Evolutionary conservation across 2,888 invertebrate species (phyloP), one percentile per base, ranked within the genome.

Genomic region (Leptura quadrifasciata): DNA sequence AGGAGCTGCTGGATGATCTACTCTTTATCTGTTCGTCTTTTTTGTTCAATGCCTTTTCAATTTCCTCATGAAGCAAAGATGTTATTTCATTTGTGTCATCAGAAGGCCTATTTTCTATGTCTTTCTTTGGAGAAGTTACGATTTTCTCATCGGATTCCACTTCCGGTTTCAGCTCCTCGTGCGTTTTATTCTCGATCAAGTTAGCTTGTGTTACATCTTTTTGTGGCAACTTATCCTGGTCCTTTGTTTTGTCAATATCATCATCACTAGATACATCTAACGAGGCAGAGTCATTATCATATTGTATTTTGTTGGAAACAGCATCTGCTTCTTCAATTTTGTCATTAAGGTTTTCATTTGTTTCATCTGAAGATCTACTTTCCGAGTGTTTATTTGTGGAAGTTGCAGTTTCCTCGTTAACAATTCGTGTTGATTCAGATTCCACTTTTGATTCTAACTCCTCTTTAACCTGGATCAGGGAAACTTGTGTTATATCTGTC

Each of bases 1-100:
- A 71, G 18, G 63, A 69, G 12, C 69, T 63, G 64, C 80, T 80
- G 3, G 72, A 52, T 20, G 80, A 77, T 24, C 80, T 65, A 58
- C 80, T 80, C 8, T 24, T 60, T 5, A 24, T 31, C 27, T 57
- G 15, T 2, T 27, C 57, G 21, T 57, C 57, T 57, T 52, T 65
- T 47, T 39, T 47, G 15, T 64, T 17, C 20, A 71, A 27, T 12
- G 61, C 61, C 10, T 71, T 71, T 52, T 61, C 71, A n/a, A 70
- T 8, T 47, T 21, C 70, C 6, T 47, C 47, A 21, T 24, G 39
- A 4, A 70, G 58, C 21, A 70, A 15, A 21, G 52, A 24, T 0
- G 24, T 52, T 60, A 60, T 47, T 47, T 47, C 47, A 47, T 2
- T 47, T 47, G 47, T n/a, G 15, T 47, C n/a, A 17, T 3, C 47